Evolutionary conservation across 2,888 invertebrate genomes (phyloP), one percentile per base, ranked within the genome.

Genomic region (Oeneis ivallda): DNA sequence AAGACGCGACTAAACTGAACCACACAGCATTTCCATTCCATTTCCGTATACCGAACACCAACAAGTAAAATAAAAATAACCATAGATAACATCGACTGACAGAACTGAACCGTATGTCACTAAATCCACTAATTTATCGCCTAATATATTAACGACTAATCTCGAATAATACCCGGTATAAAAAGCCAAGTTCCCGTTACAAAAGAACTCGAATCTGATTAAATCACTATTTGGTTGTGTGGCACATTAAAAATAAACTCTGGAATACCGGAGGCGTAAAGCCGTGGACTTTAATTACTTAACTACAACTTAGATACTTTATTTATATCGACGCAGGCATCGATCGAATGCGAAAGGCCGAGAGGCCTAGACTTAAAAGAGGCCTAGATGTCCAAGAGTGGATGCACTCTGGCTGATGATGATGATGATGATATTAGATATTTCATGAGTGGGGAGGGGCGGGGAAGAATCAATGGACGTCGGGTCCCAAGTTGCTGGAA

Each of bases 261-360:
- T 57, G 54, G 58, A 69, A 70, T 69, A 71, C 72, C 67, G 71
- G 71, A 71, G 70, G 73, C 74, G 71, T 72, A 72, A 71, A 71
- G 74, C 70, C 57, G 66, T 65, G 66, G 66, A 70, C 66, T 71
- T 70, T 67, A 70, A 67, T 49, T 63, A 64, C 10, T 11, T 2
- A 26, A 26, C 26, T 26, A 26, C 26, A 5, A 5, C 26, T 4
- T 26, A 26, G 26, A 5, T 26, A 26, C 26, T 4, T 5, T 26
- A 26, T 26, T 26, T 5, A 26, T 26, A 26, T 26, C 26, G 26
- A 26, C 26, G 26, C 26, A 26, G 26, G 26, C 5, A 26, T 26
- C 26, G 26, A 26, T 26, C 5, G 26, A 5, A 26, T 26, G 26
- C 26, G 26, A 26, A n/a, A 26, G 26, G 26, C 26, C 26, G 1